Percentiles rank a stretch among this genome's conserved stretches.
Conservation (phyloP, 1,140 invertebrate species). For the Danaus plexippus region DNA sequence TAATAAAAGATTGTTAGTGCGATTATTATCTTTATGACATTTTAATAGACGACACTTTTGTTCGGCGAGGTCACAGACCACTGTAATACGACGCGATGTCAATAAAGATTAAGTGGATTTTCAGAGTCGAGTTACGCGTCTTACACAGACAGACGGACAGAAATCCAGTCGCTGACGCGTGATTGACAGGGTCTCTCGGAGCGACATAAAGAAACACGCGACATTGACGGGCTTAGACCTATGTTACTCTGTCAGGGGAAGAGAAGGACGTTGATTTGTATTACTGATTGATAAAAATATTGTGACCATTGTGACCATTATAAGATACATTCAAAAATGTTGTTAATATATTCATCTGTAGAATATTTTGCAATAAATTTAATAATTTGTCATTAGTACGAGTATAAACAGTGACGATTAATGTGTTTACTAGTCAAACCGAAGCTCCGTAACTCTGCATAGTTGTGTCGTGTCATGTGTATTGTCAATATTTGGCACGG, state of each 20-base stretch:
- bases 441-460: too few species aligned
- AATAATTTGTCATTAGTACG: too few species aligned
- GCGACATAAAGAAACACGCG: constrained; percentile 32
- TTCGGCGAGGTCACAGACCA: constrained; percentile 2
- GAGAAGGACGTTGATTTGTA: too few species aligned
- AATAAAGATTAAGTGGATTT: constrained; percentile 66
- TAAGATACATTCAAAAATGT: too few species aligned
- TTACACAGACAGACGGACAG: constrained; percentile 45
- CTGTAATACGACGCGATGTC: constrained; percentile 34
- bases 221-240: constrained; percentile 36
- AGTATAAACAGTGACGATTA: too few species aligned
- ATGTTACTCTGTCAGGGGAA: background rate
- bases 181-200: constrained; percentile 46
- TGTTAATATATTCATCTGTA: too few species aligned
- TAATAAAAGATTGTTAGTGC: too few species aligned
- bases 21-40: constrained; percentile 2
- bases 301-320: too few species aligned
- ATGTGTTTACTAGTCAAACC: too few species aligned
- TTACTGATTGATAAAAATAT: too few species aligned
- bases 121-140: constrained; percentile 52
- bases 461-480: too few species aligned
- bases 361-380: too few species aligned
- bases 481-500: constrained; percentile 15
- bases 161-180: constrained; percentile 53
- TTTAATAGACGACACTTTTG: constrained; percentile 21